phyloP scores from a whole-genome alignment of 2,113 vertebrate genomes.

The Phylloscopus trochiloides region DNA sequence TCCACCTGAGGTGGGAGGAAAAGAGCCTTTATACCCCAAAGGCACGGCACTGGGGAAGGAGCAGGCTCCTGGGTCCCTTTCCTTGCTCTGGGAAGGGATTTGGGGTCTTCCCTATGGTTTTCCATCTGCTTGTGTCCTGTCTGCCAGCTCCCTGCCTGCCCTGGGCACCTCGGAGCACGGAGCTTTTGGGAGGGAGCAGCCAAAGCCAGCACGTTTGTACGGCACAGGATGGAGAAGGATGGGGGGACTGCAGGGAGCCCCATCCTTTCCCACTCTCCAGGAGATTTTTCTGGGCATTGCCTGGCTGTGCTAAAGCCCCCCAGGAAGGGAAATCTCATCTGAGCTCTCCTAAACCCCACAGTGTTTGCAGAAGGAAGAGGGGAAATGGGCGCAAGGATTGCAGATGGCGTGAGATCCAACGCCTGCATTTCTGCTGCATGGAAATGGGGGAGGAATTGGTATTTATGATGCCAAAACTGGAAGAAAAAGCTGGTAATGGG shows the following conservation, averaged over 20 bases:
- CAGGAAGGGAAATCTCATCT: neutral
- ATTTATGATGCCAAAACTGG: neutral
- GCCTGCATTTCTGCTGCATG: neutral
- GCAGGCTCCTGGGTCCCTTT: neutral
- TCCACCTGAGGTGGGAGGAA: neutral
- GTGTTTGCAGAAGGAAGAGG: neutral
- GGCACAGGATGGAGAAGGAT: neutral
- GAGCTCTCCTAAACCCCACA: neutral
- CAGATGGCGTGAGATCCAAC: neutral
- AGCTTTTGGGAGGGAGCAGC: neutral
- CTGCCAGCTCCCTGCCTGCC: neutral
- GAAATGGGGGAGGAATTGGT: neutral
- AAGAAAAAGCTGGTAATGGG: neutral
- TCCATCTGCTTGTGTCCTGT: neutral
- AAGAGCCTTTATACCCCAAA: neutral
- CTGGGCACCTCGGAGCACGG: rapidly evolving
- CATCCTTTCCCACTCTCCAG: neutral
- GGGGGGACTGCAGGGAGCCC: neutral
- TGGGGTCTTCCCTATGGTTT: neutral
- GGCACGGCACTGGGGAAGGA: rapidly evolving
- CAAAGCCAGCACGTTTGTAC: neutral
- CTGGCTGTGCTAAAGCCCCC: neutral
- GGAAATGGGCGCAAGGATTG: neutral
- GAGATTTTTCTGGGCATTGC: neutral
- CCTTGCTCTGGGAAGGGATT: neutral